Base-by-base conservation (phyloP, 2,888 invertebrate species). In the Chelonus formosanus region DNA sequence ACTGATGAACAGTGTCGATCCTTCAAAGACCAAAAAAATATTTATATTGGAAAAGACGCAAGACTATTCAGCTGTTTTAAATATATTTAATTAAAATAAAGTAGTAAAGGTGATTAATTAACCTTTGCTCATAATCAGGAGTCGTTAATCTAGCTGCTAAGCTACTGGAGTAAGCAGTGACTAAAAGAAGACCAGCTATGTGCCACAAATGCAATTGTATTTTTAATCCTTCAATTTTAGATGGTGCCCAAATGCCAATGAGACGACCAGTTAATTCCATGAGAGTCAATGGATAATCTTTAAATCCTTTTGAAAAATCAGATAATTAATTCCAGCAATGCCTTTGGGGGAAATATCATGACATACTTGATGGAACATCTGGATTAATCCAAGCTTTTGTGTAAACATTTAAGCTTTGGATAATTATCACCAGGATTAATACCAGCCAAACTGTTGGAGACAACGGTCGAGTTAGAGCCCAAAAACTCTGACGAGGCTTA, bases 161-260 rank as follows among this genome's bases (percentile, higher is more conserved):
- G 56, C 82, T 82, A 50, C 81, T 78, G 61, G 73, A 75, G 34
- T 82, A 83, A 2, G 79, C 78, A 2, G 78, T 73, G 5, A 82
- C 80, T 3, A 83, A 66, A 50, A 82, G 61, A 44, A 82, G 69
- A 31, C 81, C 81, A 1, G 75, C 70, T 3, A 73, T 63, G 55
- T 81, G 79, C 82, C 83, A 83, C n/a, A 81, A 70, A 20, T 78
- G 70, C 31, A 80, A 70, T 53, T 78, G 76, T 3, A 79, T 36
- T 48, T 74, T 71, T 31, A 79, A 67, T 8, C 73, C 71, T 0
- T 59, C 35, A 6, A 71, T 70, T 6, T 71, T 74, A 65, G 52
- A 64, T 5, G 78, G 76, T 6, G 74, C 66, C 70, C 74, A 76
- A 3, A 70, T 69, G 7, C 78, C 81, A 31, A 80, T 58, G 8